Base-by-base conservation (phyloP, 2,113 vertebrate species). In the Furnarius figulus region DNA sequence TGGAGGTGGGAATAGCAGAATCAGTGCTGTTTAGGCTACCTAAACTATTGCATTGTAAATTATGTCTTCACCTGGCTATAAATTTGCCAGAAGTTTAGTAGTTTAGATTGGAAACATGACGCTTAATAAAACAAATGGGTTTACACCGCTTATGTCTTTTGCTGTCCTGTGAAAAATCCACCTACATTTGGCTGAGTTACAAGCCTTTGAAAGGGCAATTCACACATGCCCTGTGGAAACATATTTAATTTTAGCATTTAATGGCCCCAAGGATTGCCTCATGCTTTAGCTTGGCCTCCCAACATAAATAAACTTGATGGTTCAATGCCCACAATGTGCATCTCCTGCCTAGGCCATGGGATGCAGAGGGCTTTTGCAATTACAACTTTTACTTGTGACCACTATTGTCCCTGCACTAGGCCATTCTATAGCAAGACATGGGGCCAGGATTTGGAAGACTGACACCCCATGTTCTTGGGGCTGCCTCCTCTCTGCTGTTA, bases 201-300 rank as follows among this genome's bases (percentile, higher is more conserved):
- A 84, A 92, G 93, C 89, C 78, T 96, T 95, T 97, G 91, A 95
- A 94, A 96, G 73, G 66, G 87, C 66, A 92, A 89, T 89, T 97
- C 84, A 85, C 93, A 92, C 47, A 70, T 68, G 61, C 66, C 68
- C 52, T 85, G 61, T 61, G 42, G 77, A 89, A 91, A 85, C 89
- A 37, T 79, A 94, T 85, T 95, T 82, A 82, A 94, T 95, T 85
- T 89, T 72, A 89, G 49, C 66, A 46, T 92, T 85, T 95, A 89
- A 91, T 70, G 89, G 62, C 67, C 71, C 42, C 35, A 42, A 46
- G 14, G 56, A 75, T 68, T 94, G 87, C 81, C 40, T 94, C 62
- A 44, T 73, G 67, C 67, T 90, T 87, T 79, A 75, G 44, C 58
- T 65, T 61, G 28, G 67, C 58, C 58, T 85, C 70, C 25, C 71